Percentiles rank a stretch among this genome's conserved stretches.
phyloP scores from a whole-genome alignment of 1,140 invertebrate species.

The Drosophila mojavensis region DNA sequence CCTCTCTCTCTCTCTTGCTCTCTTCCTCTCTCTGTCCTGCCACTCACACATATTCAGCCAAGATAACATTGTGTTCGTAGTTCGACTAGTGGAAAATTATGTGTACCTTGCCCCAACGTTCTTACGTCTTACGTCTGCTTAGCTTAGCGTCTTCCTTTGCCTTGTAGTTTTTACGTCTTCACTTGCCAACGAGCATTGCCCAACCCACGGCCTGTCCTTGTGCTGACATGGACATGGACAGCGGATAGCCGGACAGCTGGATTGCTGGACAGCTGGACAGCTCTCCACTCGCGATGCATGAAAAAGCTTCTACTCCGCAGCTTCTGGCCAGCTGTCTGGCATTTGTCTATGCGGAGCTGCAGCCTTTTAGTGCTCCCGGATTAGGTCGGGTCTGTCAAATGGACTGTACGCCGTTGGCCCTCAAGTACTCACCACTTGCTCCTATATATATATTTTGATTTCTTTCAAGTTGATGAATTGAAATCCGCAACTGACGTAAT shows the following conservation, averaged over 20 bases:
- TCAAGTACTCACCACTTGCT: background rate
- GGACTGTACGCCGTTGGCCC: slow-evolving; percentile 9
- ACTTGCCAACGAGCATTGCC: slow-evolving; percentile 22
- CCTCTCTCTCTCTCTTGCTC: too few species aligned
- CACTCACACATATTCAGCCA: too few species aligned
- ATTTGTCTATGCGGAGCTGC: slow-evolving; percentile 13
- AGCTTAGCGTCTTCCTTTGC: slow-evolving; percentile 36
- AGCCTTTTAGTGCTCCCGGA: slow-evolving; percentile 7
- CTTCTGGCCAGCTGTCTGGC: slow-evolving; percentile 23
- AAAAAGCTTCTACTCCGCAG: slow-evolving; percentile 9
- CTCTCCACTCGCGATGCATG: slow-evolving; percentile 9
- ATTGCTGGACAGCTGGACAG: slow-evolving; percentile 6
- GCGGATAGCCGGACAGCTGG: slow-evolving; percentile 19
- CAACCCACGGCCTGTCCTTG: too few species aligned
- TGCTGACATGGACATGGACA: slow-evolving; percentile 10
- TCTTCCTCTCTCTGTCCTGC: too few species aligned
- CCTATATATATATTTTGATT: too few species aligned
- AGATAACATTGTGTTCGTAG: background rate
- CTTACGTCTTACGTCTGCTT: slow-evolving; percentile 47
- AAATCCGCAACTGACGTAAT: too few species aligned
- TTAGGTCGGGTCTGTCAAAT: slow-evolving; percentile 34
- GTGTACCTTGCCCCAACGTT: slow-evolving; percentile 63
- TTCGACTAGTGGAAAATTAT: slow-evolving; percentile 65
- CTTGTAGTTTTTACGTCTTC: slow-evolving; percentile 28
- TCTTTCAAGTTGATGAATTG: too few species aligned